Conservation (phyloP, 2,113 vertebrate species). For the Chaenocephalus aceratus region DNA sequence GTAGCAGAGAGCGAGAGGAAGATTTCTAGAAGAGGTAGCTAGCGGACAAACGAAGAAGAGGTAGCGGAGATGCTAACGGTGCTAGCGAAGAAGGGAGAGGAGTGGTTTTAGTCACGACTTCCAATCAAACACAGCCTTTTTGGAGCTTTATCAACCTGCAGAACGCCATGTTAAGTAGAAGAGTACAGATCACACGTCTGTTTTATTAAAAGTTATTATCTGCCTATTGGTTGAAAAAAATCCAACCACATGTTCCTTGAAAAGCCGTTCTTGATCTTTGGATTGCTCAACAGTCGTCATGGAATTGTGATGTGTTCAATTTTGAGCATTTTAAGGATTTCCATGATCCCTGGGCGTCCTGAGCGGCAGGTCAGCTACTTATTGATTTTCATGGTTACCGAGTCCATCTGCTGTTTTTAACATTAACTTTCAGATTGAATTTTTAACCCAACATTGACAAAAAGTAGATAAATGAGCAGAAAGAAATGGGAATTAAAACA, state of each 20-base stretch:
- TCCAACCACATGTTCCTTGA: too few relatives aligned
- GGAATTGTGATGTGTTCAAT: too few relatives aligned
- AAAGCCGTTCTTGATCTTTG: too few relatives aligned
- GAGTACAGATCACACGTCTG: background rate
- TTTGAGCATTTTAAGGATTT: too few relatives aligned
- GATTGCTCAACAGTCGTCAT: too few relatives aligned
- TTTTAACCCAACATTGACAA: too few relatives aligned
- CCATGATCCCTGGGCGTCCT: too few relatives aligned
- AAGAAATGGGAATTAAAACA: background rate
- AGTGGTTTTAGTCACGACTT: conserved; percentile 14
- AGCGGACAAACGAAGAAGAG: conserved; percentile 66
- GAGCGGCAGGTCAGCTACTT: too few relatives aligned
- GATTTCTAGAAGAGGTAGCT: conserved; percentile 80
- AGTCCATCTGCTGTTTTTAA: too few relatives aligned
- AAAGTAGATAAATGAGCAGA: background rate
- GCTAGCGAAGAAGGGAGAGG: conserved; percentile 35
- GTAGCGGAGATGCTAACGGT: conserved; percentile 76
- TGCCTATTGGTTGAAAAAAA: too few relatives aligned
- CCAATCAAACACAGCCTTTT: conserved; percentile 4
- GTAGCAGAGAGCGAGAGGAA: conserved; percentile 70
- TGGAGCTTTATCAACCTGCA: background rate
- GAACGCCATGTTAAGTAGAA: background rate
- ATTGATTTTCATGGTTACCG: too few relatives aligned
- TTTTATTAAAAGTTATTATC: too few relatives aligned
- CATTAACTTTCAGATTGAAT: background rate